Conservation (phyloP, 2,888 invertebrate genomes). For the Tinea pellionella region DNA sequence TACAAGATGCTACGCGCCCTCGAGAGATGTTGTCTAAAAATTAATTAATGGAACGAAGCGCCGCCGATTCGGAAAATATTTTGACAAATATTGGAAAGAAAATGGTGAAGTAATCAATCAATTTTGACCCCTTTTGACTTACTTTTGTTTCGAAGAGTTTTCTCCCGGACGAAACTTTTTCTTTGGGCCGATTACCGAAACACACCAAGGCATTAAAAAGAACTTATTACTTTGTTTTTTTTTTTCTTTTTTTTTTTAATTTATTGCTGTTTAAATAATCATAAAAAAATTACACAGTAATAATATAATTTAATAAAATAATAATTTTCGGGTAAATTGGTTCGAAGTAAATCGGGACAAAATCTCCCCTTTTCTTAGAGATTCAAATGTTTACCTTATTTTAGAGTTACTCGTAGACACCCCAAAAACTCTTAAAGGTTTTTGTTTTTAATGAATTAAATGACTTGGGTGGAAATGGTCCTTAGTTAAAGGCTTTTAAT, state of each 20-base stretch:
- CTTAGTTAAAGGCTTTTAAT: neutral
- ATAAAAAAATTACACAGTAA: too few species aligned
- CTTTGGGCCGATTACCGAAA: too few species aligned
- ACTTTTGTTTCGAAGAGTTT: neutral
- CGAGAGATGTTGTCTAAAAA: neutral
- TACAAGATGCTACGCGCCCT: neutral
- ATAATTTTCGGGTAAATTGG: neutral
- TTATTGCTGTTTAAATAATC: too few species aligned
- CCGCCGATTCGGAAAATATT: conserved; percentile 40
- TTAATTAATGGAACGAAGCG: conserved; percentile 23
- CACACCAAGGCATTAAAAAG: too few species aligned
- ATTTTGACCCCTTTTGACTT: neutral
- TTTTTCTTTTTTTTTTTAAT: too few species aligned
- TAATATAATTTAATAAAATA: neutral
- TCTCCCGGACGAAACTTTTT: neutral
- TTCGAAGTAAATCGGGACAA: neutral
- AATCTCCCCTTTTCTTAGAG: neutral
- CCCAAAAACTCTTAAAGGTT: neutral
- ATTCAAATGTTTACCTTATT: neutral
- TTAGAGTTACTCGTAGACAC: conserved; percentile 2
- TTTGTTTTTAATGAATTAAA: conserved; percentile 11
- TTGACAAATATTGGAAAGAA: conserved; percentile 50
- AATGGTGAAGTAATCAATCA: conserved; percentile 43
- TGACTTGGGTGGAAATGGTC: neutral
- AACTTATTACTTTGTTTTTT: too few species aligned